phyloP scores from a whole-genome alignment of 2,113 vertebrate species.

The Clarias batrachus region DNA sequence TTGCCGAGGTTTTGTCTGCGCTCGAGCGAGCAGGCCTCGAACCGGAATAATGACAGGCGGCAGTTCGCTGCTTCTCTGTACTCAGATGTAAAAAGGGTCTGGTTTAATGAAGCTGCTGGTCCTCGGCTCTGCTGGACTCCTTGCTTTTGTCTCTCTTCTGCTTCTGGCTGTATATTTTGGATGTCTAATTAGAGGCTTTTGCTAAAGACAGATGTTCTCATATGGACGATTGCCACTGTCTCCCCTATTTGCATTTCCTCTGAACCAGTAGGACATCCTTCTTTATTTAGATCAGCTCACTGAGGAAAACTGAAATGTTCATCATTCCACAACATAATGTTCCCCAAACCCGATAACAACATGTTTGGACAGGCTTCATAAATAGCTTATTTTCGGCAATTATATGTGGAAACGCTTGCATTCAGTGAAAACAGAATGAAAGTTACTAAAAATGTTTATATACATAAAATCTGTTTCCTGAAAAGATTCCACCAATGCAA shows the following conservation, averaged over 20 bases:
- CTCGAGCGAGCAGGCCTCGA: conserved; percentile 45
- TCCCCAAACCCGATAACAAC: not conserved
- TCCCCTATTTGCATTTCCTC: conserved; percentile 38
- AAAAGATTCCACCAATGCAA: not conserved
- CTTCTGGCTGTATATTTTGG: conserved; percentile 39
- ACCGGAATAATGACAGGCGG: conserved; percentile 39
- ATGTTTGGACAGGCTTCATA: not conserved
- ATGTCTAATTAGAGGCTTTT: conserved; percentile 55
- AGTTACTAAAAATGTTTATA: not conserved
- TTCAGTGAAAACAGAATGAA: too few species aligned
- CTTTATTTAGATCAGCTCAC: not conserved
- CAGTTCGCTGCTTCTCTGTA: conserved; percentile 39
- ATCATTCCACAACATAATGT: not conserved
- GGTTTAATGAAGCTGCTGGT: conserved; percentile 50
- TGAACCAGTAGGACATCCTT: conserved; percentile 33
- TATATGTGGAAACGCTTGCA: not conserved
- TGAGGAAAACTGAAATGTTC: not conserved
- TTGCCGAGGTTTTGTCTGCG: conserved; percentile 34
- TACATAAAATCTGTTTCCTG: not conserved
- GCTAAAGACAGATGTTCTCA: conserved; percentile 52
- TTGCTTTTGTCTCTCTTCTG: conserved; percentile 38
- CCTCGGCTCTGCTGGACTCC: conserved; percentile 33
- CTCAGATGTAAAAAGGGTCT: conserved; percentile 37
- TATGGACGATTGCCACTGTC: conserved; percentile 33
- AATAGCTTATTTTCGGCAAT: not conserved